phyloP scores from a whole-genome alignment of 2,797 vertebrate genomes.

The Eutrigla gurnardus region DNA sequence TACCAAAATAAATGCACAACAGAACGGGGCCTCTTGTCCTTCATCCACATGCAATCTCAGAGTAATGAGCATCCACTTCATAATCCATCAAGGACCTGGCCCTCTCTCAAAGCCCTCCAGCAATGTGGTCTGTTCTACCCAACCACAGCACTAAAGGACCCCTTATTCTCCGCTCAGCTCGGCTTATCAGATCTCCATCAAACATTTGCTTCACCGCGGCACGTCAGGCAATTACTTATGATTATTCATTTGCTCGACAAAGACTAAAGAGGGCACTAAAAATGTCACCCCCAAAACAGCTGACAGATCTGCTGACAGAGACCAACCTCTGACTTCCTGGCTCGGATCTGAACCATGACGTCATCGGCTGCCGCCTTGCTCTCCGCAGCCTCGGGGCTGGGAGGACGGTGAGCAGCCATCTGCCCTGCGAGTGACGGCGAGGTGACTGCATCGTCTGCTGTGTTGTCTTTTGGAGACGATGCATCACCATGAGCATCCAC shows the following conservation, averaged over 20 bases:
- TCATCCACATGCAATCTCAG: conserved; percentile 87
- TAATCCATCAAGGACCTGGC: conserved; percentile 86
- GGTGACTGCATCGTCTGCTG: conserved; percentile 69
- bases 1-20: conserved; percentile 86
- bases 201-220: conserved; percentile 69
- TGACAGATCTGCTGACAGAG: conserved; percentile 64
- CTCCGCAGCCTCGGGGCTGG: conserved; percentile 62
- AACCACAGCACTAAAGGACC: conserved; percentile 77
- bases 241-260: conserved; percentile 81
- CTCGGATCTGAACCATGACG: conserved; percentile 94
- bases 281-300: conserved; percentile 69
- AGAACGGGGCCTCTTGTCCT: conserved; percentile 85
- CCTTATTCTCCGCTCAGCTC: conserved; percentile 79
- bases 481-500: conserved; percentile 60
- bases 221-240: conserved; percentile 78
- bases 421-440: conserved; percentile 59
- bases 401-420: conserved; percentile 47
- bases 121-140: conserved; percentile 80
- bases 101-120: conserved; percentile 86
- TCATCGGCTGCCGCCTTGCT: conserved; percentile 84
- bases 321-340: conserved; percentile 95
- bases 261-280: conserved; percentile 71
- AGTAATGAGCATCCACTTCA: conserved; percentile 91
- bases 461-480: conserved; percentile 58
- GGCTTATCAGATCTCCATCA: conserved; percentile 78